phyloP scores from a whole-genome alignment of 2,888 invertebrate species.

The Tachina lurida region DNA sequence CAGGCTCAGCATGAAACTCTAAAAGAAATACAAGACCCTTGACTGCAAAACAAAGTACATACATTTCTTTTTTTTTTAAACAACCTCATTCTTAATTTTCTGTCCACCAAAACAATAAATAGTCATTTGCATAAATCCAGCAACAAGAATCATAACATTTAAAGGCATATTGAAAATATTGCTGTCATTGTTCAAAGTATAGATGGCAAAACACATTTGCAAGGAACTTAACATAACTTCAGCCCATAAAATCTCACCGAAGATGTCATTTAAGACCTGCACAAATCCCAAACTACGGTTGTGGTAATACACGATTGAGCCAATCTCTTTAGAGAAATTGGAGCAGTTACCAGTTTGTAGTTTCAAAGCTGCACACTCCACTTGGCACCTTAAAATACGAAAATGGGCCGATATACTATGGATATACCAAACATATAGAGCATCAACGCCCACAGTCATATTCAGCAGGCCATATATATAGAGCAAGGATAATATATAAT shows the following conservation, averaged over 20 bases:
- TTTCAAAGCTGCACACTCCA: constrained; percentile 31
- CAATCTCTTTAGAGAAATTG: constrained; percentile 46
- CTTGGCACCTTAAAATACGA: constrained; percentile 61
- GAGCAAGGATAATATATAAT: constrained; percentile 47
- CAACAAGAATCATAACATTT: constrained; percentile 38
- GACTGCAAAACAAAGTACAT: background rate
- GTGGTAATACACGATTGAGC: constrained; percentile 49
- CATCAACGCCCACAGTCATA: constrained; percentile 60
- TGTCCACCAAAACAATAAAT: constrained; percentile 73
- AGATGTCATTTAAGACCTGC: constrained; percentile 62
- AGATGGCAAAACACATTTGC: constrained; percentile 68
- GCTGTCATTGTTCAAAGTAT: constrained; percentile 57
- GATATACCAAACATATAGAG: constrained; percentile 70
- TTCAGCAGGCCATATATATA: constrained; percentile 39
- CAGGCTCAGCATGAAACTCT: constrained; percentile 42
- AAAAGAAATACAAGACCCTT: background rate
- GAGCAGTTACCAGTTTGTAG: background rate
- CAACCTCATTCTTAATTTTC: constrained; percentile 70
- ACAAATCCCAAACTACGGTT: constrained; percentile 50
- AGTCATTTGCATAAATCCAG: constrained; percentile 64
- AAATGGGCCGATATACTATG: constrained; percentile 70
- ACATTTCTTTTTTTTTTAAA: background rate
- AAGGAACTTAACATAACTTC: constrained; percentile 62
- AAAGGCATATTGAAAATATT: constrained; percentile 62
- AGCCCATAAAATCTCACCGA: constrained; percentile 64